Evolutionary conservation across 53 echinoderm and acorn worm genomes (phyloP).

Genomic region (Patiria pectinifera): DNA sequence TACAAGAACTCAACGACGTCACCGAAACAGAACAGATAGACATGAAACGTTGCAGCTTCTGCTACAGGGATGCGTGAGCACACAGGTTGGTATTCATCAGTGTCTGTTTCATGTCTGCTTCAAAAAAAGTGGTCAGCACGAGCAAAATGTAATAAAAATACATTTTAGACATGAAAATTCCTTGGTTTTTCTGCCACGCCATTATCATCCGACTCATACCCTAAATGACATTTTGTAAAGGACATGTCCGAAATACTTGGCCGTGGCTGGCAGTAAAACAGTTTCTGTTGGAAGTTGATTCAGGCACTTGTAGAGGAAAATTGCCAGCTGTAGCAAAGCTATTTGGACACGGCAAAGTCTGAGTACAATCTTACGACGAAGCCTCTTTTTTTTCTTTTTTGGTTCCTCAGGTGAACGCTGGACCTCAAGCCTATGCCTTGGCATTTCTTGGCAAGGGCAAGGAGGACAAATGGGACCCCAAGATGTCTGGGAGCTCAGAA

Average conservation of each 20-base stretch:
- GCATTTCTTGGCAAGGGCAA: slow-evolving; percentile 85
- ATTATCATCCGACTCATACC: too few relatives aligned
- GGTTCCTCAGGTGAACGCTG: slow-evolving; percentile 85
- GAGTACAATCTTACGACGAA: neutral
- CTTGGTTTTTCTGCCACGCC: too few relatives aligned
- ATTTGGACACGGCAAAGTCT: neutral
- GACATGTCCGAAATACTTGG: neutral
- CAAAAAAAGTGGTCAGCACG: neutral
- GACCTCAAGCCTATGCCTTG: slow-evolving; percentile 97
- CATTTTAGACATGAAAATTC: neutral
- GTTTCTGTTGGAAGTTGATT: neutral
- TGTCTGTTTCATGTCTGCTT: slow-evolving; percentile 7
- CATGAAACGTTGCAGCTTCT: slow-evolving; percentile 94
- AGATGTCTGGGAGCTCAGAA: slow-evolving; percentile 84
- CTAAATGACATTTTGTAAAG: too few relatives aligned
- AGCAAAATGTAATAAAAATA: too few relatives aligned
- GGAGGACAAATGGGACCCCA: slow-evolving; percentile 81
- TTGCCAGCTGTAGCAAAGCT: too few relatives aligned
- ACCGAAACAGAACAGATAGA: slow-evolving; percentile 65
- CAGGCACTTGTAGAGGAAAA: too few relatives aligned
- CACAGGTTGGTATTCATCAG: slow-evolving; percentile 71
- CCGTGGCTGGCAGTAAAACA: neutral
- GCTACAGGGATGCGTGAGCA: slow-evolving; percentile 97
- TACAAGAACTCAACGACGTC: slow-evolving; percentile 82
- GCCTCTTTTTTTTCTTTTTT: neutral